These are phyloP conservation scores for Chymomyza amoena DNA, from an alignment of 2,888 invertebrate genomes.

Conservation along the genomic window DNA sequence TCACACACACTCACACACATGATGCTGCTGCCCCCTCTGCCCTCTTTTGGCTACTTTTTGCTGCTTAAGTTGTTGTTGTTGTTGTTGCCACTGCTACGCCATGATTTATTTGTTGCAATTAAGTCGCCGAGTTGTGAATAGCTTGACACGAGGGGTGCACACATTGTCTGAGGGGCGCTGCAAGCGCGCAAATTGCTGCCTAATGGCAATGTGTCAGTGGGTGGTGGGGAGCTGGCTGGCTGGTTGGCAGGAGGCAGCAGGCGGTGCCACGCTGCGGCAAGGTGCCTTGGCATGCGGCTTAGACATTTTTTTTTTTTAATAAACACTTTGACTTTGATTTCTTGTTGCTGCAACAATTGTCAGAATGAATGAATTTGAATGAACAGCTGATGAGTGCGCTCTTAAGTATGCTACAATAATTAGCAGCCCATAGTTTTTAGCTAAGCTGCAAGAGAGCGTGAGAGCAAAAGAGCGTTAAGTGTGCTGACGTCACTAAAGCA, in stretches of 20 bases:
- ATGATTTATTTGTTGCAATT: slow-evolving; percentile 62
- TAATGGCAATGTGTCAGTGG: not conserved
- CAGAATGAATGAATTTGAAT: slow-evolving; percentile 22
- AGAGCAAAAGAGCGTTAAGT: not conserved
- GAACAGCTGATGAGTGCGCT: slow-evolving; percentile 28
- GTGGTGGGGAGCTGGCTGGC: no score
- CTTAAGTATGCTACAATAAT: not conserved
- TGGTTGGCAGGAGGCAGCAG: no score
- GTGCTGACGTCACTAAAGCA: no score
- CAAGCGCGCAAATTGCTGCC: not conserved
- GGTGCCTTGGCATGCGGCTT: not conserved
- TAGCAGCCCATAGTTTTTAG: not conserved
- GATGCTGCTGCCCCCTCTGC: not conserved
- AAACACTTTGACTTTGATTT: slow-evolving; percentile 13
- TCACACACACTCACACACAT: not conserved
- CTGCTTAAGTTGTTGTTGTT: not conserved
- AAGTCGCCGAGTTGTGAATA: slow-evolving; percentile 18
- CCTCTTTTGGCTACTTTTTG: not conserved
- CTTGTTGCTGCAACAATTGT: slow-evolving; percentile 39
- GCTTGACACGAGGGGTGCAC: not conserved
- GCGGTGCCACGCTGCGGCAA: not conserved
- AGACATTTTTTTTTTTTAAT: not conserved
- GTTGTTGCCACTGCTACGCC: slow-evolving; percentile 2
- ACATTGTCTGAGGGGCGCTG: not conserved
- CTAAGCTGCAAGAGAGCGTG: not conserved